Conservation (phyloP, 2,113 vertebrate species). For the Sprattus sprattus region DNA sequence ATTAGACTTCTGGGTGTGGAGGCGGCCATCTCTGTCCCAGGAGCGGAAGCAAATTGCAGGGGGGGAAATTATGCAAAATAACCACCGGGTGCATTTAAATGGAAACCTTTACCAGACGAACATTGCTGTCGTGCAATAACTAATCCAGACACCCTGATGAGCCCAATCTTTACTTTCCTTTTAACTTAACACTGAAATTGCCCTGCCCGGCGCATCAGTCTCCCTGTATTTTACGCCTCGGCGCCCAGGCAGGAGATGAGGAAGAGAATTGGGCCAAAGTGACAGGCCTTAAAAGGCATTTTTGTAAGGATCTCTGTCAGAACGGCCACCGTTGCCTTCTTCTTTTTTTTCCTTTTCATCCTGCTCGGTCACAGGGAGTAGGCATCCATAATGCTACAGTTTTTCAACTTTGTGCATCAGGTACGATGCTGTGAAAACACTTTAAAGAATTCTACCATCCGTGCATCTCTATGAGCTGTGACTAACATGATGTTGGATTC, state of each 20-base stretch:
- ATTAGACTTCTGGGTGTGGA: constrained; percentile 73
- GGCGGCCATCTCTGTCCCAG: constrained; percentile 66
- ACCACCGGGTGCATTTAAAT: constrained; percentile 80
- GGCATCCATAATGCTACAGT: too few species aligned
- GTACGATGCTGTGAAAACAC: too few species aligned
- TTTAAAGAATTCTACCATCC: too few species aligned
- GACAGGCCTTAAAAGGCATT: constrained; percentile 61
- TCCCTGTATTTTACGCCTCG: constrained; percentile 72
- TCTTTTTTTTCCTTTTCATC: too few species aligned
- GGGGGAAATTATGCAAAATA: constrained; percentile 74
- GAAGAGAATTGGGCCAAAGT: constrained; percentile 55
- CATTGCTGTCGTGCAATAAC: constrained; percentile 73
- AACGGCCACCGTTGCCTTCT: too few species aligned
- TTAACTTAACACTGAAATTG: constrained; percentile 78
- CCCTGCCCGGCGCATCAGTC: constrained; percentile 53
- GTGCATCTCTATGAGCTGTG: too few species aligned
- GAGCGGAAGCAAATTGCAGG: constrained; percentile 78
- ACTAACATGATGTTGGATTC: too few species aligned
- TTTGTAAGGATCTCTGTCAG: constrained; percentile 18
- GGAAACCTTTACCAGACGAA: constrained; percentile 82
- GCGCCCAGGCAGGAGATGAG: constrained; percentile 65
- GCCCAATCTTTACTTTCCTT: constrained; percentile 70
- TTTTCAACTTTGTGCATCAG: too few species aligned
- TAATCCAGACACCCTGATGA: constrained; percentile 70
- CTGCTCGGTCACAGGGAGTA: too few species aligned